Percentiles rank a stretch among this genome's conserved stretches.
Evolutionary conservation across 2,888 invertebrate species (phyloP).

Genomic region (Pegoplata infirma): DNA sequence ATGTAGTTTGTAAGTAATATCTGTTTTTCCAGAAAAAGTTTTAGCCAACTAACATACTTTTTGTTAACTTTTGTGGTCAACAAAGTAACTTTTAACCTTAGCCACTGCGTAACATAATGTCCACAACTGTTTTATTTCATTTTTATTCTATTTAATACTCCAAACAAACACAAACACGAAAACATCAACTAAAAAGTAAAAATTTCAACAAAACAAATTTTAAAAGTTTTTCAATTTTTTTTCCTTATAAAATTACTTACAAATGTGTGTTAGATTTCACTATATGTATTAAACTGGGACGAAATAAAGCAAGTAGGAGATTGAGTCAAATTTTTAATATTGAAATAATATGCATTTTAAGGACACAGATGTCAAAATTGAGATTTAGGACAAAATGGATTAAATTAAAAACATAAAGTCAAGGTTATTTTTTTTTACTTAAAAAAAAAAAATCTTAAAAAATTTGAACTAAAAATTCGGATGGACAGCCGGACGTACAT

Average conservation of each 20-base stretch:
- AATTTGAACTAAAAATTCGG: too few relatives aligned
- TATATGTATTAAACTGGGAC: too few relatives aligned
- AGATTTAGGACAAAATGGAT: too few relatives aligned
- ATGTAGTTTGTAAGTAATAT: slow-evolving; percentile 9
- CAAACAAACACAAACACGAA: not conserved
- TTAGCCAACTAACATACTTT: slow-evolving; percentile 26
- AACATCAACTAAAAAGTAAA: not conserved
- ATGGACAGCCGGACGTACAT: too few relatives aligned
- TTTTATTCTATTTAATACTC: not conserved
- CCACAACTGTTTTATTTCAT: slow-evolving; percentile 17
- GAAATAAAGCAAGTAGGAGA: too few relatives aligned
- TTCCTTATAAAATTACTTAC: slow-evolving; percentile 18
- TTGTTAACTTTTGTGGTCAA: slow-evolving; percentile 47
- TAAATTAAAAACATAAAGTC: too few relatives aligned
- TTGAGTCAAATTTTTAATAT: too few relatives aligned
- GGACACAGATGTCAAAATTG: too few relatives aligned
- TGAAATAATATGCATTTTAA: too few relatives aligned
- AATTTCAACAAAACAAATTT: not conserved
- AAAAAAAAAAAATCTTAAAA: too few relatives aligned
- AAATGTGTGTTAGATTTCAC: not conserved
- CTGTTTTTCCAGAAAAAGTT: slow-evolving; percentile 13
- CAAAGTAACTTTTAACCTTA: slow-evolving; percentile 32
- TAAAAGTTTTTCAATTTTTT: slow-evolving; percentile 2
- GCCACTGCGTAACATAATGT: slow-evolving; percentile 35
- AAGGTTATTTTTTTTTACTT: too few relatives aligned